phyloP scores from a whole-genome alignment of 2,797 vertebrate species.

The Peromyscus eremicus region DNA sequence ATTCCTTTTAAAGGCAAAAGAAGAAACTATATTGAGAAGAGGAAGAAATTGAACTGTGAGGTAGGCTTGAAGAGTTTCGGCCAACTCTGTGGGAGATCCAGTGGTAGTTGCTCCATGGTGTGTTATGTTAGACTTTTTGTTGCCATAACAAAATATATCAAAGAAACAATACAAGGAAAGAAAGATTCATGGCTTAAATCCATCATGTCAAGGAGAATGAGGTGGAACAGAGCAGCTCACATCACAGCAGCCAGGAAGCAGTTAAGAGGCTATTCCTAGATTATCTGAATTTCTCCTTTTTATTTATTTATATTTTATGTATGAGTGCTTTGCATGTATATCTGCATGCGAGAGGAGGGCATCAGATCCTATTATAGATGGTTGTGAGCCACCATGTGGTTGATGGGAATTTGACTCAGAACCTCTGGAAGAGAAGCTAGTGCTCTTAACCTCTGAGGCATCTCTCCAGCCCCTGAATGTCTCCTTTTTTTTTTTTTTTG shows the following conservation, averaged over 20 bases:
- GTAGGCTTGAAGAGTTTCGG: background rate
- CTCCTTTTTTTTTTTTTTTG: background rate
- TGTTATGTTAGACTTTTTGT: background rate
- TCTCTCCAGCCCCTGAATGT: too few relatives aligned
- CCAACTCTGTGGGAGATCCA: background rate
- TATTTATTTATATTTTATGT: too few relatives aligned
- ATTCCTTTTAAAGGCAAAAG: slow-evolving; percentile 20
- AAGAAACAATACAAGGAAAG: background rate
- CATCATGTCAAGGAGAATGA: background rate
- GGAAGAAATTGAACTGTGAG: background rate
- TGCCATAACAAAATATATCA: background rate
- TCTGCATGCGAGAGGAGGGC: too few relatives aligned
- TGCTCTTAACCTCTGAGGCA: too few relatives aligned
- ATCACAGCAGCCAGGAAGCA: background rate
- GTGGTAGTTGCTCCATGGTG: background rate
- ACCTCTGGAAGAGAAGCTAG: too few relatives aligned
- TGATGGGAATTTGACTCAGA: too few relatives aligned
- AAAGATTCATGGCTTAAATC: background rate
- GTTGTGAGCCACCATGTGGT: too few relatives aligned
- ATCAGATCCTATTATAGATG: too few relatives aligned
- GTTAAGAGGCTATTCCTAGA: background rate
- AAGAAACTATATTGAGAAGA: background rate
- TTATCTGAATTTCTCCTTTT: background rate
- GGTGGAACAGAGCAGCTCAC: background rate
- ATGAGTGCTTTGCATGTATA: too few relatives aligned